Evolutionary conservation across 2,797 vertebrate genomes (phyloP), one percentile per base, ranked within the genome.

Genomic region (Semaprochilodus insignis): DNA sequence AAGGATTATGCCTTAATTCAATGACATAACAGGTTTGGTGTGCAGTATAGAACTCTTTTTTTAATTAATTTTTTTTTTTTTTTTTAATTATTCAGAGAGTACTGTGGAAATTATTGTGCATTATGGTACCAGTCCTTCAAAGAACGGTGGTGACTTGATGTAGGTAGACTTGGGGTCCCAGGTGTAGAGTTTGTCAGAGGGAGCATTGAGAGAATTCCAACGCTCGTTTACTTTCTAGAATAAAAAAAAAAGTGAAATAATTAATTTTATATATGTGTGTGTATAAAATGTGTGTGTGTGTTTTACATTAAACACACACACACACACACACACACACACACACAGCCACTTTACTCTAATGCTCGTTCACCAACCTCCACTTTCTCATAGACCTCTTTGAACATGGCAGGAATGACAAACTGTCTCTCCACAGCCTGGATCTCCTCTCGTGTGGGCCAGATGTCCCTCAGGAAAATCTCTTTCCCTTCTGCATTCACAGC

Each of bases 101-200:
- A 31, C 11, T 15, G 14, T 40, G 0, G 54, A n/a, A 72, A 54
- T 13, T 11, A 25, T 2, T 78, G 7, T 44, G 17, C 36, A 25
- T 21, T 59, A 65, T 51, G 55, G 48, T 95, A 99, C 98, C 97
- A 99, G 92, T 65, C 94, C 96, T 81, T 97, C 92, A 69, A 99
- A 99, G 92, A 99, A 99, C 0, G 98, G 97, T 0, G 98, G 98
- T 21, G 97, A 97, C 89, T 99, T 99, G 90, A 99, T 99, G 85
- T 99, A 99, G 0, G 98, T 99, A 25, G 98, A 99, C n/a, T 96
- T 94, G 65, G 94, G 90, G 86, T 99, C 95, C 98, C 98, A 99
- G 69, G 94, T 89, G 77, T 99, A 99, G 0, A 99, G 92, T 81
- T 95, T 96, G 81, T 99, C 97, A 67, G 96, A 95, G 0, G 98